Percentiles rank a stretch among this genome's conserved stretches.
phyloP scores from a whole-genome alignment of 2,797 vertebrate genomes.

The Scleropages formosus region DNA sequence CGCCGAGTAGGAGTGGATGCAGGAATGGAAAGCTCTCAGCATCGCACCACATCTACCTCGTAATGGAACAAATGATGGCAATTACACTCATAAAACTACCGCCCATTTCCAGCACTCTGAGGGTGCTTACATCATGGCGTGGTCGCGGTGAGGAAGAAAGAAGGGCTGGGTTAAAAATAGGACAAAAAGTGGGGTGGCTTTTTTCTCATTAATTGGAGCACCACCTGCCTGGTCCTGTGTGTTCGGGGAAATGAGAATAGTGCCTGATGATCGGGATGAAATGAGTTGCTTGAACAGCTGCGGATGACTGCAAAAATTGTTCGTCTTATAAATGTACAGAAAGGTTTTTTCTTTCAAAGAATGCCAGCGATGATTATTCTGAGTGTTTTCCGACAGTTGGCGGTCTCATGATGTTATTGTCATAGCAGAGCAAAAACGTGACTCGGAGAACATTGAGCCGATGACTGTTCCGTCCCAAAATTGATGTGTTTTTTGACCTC shows the following conservation, averaged over 20 bases:
- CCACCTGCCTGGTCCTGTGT: background rate
- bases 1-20: background rate
- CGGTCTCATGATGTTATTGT: background rate
- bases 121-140: background rate
- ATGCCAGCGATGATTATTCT: background rate
- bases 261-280: slow-evolving; percentile 24
- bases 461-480: background rate
- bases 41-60: background rate
- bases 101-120: background rate
- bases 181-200: background rate
- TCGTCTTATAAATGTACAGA: background rate
- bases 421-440: background rate
- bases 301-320: background rate
- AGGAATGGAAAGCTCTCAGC: slow-evolving; percentile 16
- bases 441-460: background rate
- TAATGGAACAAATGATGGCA: slow-evolving; percentile 20
- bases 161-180: slow-evolving; percentile 22
- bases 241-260: slow-evolving; percentile 1
- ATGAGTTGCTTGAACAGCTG: slow-evolving; percentile 20
- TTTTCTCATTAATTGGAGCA: background rate
- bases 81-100: slow-evolving; percentile 14
- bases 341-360: slow-evolving; percentile 24
- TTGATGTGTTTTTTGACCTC: too few species aligned
- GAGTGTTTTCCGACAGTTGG: background rate
- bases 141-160: background rate